A percentile compares a stretch with the other conserved stretches of the same genome.
Evolutionary conservation across 2,797 vertebrate species (phyloP).

Genomic region (Mastacembelus armatus): DNA sequence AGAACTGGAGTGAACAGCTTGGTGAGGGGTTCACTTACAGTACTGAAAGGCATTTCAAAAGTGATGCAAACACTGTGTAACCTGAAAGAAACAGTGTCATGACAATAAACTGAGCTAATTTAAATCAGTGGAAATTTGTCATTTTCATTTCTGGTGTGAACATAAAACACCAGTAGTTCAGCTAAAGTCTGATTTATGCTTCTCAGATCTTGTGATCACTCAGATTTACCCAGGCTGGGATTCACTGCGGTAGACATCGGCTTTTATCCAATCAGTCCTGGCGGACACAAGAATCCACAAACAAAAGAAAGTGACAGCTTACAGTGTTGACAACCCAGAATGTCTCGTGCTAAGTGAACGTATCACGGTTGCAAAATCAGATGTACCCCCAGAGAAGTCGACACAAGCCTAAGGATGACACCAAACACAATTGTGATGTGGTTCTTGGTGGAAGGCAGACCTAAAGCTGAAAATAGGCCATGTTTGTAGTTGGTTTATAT

Average conservation of each 20-base stretch:
- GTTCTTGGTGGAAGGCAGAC: background rate
- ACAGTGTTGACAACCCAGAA: background rate
- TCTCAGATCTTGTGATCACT: no score
- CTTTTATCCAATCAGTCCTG: background rate
- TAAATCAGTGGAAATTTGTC: no score
- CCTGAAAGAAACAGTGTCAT: no score
- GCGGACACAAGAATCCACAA: background rate
- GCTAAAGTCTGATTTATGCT: no score
- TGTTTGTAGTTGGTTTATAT: constrained; percentile 12
- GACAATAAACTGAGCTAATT: no score
- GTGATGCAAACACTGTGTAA: no score
- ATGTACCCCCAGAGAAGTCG: constrained; percentile 37
- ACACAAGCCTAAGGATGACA: constrained; percentile 31
- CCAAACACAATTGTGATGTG: background rate
- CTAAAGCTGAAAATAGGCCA: constrained; percentile 12
- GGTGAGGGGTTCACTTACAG: no score
- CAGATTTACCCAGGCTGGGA: no score
- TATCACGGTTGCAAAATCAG: constrained; percentile 30
- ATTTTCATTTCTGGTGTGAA: no score
- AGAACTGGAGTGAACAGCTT: no score
- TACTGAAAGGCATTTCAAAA: no score
- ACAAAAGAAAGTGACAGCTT: background rate
- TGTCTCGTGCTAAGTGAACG: background rate
- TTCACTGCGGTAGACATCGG: background rate
- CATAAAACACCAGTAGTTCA: no score